phyloP scores from a whole-genome alignment of 2,113 vertebrate genomes.

The Heterocephalus glaber region DNA sequence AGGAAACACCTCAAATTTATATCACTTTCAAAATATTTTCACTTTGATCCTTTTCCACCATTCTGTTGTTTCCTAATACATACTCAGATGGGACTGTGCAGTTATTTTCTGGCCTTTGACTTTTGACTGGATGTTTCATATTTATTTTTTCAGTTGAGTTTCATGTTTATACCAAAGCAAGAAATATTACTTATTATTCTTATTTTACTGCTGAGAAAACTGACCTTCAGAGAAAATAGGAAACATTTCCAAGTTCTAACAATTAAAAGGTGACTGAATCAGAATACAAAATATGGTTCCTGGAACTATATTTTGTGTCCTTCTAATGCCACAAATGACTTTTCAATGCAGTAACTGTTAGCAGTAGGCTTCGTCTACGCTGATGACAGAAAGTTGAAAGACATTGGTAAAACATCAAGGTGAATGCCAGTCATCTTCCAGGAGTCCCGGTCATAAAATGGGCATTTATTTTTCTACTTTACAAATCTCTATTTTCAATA shows the following conservation, averaged over 20 bases:
- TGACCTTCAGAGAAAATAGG: background rate
- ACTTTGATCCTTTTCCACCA: background rate
- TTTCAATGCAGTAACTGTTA: background rate
- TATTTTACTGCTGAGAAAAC: constrained; percentile 17
- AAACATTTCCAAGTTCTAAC: background rate
- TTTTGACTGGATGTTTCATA: background rate
- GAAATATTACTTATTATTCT: background rate
- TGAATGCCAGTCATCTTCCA: background rate
- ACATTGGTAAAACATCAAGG: background rate
- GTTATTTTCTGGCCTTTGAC: background rate
- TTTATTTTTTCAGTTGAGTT: background rate
- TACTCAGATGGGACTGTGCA: background rate
- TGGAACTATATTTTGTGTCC: background rate
- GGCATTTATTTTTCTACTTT: background rate
- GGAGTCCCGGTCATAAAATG: background rate
- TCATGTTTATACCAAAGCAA: background rate
- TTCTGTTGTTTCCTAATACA: background rate
- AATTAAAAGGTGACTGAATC: background rate
- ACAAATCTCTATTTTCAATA: background rate
- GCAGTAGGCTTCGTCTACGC: background rate
- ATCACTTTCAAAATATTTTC: background rate
- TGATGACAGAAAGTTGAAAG: background rate
- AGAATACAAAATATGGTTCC: background rate
- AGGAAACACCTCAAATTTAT: background rate
- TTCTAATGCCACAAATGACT: background rate